Evolutionary conservation across 2,113 vertebrate species (phyloP), one percentile per base, ranked within the genome.

Genomic region (Spilogale gracilis): DNA sequence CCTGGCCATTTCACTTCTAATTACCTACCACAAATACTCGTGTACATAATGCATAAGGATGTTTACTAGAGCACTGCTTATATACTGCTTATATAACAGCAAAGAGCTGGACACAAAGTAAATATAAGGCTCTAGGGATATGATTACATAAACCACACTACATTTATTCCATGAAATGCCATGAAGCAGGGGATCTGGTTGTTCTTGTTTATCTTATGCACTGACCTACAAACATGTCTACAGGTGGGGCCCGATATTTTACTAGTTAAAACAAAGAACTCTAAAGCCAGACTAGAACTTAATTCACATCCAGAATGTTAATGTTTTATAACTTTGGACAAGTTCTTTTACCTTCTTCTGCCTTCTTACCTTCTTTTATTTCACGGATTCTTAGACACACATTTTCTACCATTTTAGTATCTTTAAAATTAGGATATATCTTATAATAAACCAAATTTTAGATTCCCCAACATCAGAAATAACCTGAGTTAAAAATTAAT

Each of bases 401-500:
- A 54, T 73, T 74, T 69, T 82, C 78, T 73, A 23, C 52, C n/a
- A 60, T 82, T 73, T 48, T 81, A 73, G 30, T 23, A 82, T 82
- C 14, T 82, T 32, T 63, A 74, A 82, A 89, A 83, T 83, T 94
- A 83, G 45, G 67, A 54, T 6, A 74, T 21, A 25, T 90, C 78
- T 94, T 82, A 8, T 17, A 67, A 86, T 61, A 87, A 88, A 80
- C 8, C 82, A 78, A 82, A 94, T 82, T 94, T 54, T 82, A 89
- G 78, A 89, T 74, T 82, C 25, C 32, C 67, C 38, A 63, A 74
- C 45, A 61, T 54, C 65, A 94, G 18, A 67, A 52, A 81, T 23
- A 61, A 73, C 1, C 43, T 73, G 14, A 88, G 60, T 78, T 86
- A 67, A 79, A 94, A 76, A 48, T 87, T 80, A 88, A 71, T 80